Evolutionary conservation across 2,888 invertebrate species (phyloP).

Genomic region (Hemaris fuciformis): DNA sequence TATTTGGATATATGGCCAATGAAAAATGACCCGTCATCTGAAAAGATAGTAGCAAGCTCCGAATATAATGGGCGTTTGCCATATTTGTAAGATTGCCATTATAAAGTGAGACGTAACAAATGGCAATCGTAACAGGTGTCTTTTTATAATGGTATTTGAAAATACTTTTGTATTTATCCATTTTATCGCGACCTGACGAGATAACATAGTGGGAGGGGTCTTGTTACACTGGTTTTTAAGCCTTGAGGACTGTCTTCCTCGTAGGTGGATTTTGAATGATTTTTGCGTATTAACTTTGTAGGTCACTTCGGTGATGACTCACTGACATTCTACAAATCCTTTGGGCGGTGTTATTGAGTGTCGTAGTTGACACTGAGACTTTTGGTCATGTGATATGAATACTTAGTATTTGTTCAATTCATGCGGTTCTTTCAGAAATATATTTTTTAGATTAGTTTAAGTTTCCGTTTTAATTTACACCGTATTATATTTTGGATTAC

Average conservation of each 20-base stretch:
- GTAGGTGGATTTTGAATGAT: constrained; percentile 26
- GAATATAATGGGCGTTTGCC: not conserved
- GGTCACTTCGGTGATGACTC: constrained; percentile 13
- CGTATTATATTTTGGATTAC: too few relatives aligned
- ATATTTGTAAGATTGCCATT: not conserved
- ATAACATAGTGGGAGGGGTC: constrained; percentile 12
- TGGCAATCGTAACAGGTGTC: not conserved
- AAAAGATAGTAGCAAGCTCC: not conserved
- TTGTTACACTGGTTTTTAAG: constrained; percentile 12
- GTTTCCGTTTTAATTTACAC: too few relatives aligned
- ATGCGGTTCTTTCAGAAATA: too few relatives aligned
- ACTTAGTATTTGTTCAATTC: not conserved
- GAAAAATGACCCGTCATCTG: not conserved
- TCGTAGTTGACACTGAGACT: not conserved
- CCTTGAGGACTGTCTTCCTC: constrained; percentile 30
- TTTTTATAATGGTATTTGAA: not conserved
- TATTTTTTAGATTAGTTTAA: too few relatives aligned
- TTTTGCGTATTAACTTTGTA: constrained; percentile 18
- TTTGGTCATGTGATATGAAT: not conserved
- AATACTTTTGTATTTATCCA: not conserved
- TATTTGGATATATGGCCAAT: not conserved
- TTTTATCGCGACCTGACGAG: constrained; percentile 6
- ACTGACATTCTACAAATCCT: constrained; percentile 5
- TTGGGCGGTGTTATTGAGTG: not conserved
- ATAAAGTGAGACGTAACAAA: not conserved